These are phyloP conservation scores for Trissolcus basalis DNA, from an alignment of 1,140 invertebrate species.

Conservation along the genomic window DNA sequence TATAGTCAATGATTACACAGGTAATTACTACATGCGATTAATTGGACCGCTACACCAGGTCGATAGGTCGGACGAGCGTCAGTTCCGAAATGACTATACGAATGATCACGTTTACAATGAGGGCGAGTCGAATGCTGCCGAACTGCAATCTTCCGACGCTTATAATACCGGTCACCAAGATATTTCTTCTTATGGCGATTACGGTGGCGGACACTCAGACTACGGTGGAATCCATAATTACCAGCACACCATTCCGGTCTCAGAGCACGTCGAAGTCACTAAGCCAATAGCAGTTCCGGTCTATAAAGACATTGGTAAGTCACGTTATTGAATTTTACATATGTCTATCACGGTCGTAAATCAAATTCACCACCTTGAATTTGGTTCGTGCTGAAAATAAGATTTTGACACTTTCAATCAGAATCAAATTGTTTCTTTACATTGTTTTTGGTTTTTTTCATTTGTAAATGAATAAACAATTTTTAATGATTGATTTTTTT, in stretches of 20 bases:
- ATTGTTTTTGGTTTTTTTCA: too few relatives aligned
- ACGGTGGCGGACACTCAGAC: slow-evolving; percentile 42
- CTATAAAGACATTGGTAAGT: slow-evolving; percentile 82
- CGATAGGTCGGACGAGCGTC: slow-evolving; percentile 67
- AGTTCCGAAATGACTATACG: slow-evolving; percentile 45
- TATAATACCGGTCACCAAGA: slow-evolving; percentile 58
- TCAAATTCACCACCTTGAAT: too few relatives aligned
- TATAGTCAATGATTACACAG: slow-evolving; percentile 61
- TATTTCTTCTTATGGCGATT: slow-evolving; percentile 58
- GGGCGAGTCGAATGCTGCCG: slow-evolving; percentile 9
- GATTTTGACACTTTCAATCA: too few relatives aligned
- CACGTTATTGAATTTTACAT: slow-evolving; percentile 22
- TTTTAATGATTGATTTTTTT: too few relatives aligned
- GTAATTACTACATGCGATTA: slow-evolving; percentile 57
- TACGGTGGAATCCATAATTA: slow-evolving; percentile 64
- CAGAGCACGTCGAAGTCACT: slow-evolving; percentile 83
- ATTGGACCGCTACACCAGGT: slow-evolving; percentile 47
- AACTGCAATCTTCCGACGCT: slow-evolving; percentile 36
- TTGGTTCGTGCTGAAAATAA: too few relatives aligned
- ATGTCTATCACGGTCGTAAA: too few relatives aligned
- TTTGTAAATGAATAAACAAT: too few relatives aligned
- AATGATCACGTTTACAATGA: slow-evolving; percentile 49
- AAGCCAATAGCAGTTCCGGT: slow-evolving; percentile 83
- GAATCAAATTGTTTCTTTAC: too few relatives aligned
- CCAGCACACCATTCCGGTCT: slow-evolving; percentile 78